These are phyloP conservation scores for Pteropus rufus DNA, from an alignment of 2,797 vertebrate species.

Conservation along the genomic window DNA sequence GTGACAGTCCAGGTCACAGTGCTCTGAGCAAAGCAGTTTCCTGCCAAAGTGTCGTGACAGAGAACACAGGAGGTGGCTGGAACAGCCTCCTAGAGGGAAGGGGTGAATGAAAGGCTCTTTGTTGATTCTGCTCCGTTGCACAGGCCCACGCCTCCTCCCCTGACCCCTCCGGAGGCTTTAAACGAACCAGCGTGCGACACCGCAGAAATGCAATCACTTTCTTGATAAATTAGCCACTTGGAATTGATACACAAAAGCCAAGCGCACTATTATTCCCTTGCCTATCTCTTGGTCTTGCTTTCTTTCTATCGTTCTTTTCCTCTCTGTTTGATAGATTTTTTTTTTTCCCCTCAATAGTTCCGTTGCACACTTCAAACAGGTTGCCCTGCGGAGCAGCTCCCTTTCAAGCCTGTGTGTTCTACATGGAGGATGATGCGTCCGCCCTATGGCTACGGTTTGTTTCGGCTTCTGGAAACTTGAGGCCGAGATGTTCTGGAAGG, in stretches of 20 bases:
- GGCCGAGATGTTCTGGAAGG: not conserved
- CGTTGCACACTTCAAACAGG: not conserved
- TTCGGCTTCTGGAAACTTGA: not conserved
- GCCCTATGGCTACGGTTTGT: not conserved
- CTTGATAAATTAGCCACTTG: constrained; percentile 26
- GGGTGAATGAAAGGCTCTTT: constrained; percentile 56
- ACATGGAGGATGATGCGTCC: not conserved
- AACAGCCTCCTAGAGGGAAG: constrained; percentile 26
- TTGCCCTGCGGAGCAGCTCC: not conserved
- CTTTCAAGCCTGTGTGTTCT: not conserved
- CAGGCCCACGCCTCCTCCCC: constrained; percentile 67
- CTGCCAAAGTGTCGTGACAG: constrained; percentile 27
- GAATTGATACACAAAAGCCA: not conserved
- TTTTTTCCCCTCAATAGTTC: not conserved
- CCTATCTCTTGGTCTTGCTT: not conserved
- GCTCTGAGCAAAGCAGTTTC: not conserved
- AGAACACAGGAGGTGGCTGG: constrained; percentile 27
- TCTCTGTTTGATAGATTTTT: not conserved
- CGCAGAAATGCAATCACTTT: not conserved
- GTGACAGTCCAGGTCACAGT: not conserved
- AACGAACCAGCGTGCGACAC: constrained; percentile 18
- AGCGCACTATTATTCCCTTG: not conserved
- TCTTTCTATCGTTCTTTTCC: not conserved
- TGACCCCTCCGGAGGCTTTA: not conserved
- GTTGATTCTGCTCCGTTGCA: constrained; percentile 51